Base-by-base conservation (phyloP, 2,797 vertebrate species). In the Xenops minutus region DNA sequence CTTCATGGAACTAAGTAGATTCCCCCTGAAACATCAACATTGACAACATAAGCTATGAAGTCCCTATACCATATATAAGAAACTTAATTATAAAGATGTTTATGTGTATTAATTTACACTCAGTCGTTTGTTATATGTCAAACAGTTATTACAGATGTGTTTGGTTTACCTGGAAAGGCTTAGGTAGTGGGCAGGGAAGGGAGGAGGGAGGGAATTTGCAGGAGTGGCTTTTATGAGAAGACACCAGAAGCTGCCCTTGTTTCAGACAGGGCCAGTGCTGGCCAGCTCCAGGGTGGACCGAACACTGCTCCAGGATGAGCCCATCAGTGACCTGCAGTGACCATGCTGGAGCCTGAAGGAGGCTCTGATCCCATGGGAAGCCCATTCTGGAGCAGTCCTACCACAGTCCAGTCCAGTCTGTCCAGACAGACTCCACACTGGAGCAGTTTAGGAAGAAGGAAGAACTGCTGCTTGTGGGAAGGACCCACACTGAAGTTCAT, bases 11-110 rank as follows among this genome's bases (percentile, higher is more conserved):
- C 2, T 36, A 55, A 48, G 5, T 9, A 87, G n/a, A 92, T 98
- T 99, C 41, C 98, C 98, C 7, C 98, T 99, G 97, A 63, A 98
- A 97, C 58, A 90, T 49, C 55, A 96, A 96, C 29, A 21, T 85
- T 48, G 13, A 4, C 39, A 87, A 58, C 13, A 73, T 49, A 51
- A 37, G 29, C 8, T 64, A 4, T 56, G 46, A 92, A 48, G 24
- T 75, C 61, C 55, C 24, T 27, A 4, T 27, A 74, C 13, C 11
- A 7, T 34, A 51, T 67, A 9, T 61, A 17, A 74, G 37, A 54
- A 59, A 32, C 2, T 34, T n/a, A 49, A 19, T n/a, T 19, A 30
- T 19, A 36, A 10, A 20, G 12, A 4, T 30, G 2, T 20, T 49
- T 21, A 41, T 17, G 13, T 46, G 26, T 20, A n/a, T 52, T 51